phyloP scores from a whole-genome alignment of 2,113 vertebrate species.

The Mionectes macconnelli region DNA sequence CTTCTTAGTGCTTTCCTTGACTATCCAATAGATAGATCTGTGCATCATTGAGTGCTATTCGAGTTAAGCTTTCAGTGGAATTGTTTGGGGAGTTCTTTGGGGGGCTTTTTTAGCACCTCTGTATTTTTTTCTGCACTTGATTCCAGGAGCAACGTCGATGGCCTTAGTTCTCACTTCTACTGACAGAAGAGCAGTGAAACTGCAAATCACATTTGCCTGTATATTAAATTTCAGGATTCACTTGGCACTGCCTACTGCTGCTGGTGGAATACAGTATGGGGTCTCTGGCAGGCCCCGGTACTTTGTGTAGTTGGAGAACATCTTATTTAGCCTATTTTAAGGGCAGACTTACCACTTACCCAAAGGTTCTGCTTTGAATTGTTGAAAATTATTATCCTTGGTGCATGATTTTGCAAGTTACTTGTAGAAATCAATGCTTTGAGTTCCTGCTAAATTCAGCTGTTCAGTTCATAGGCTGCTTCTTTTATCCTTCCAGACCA shows the following conservation, averaged over 20 bases:
- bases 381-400: conserved; percentile 29
- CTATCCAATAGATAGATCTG: background rate
- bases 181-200: background rate
- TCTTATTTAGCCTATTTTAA: background rate
- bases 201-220: background rate
- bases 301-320: background rate
- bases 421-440: conserved; percentile 21
- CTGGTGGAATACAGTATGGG: background rate
- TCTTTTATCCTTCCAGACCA: conserved; percentile 24
- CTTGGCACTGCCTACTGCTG: background rate
- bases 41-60: background rate
- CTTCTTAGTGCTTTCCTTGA: conserved; percentile 1
- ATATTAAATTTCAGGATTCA: background rate
- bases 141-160: conserved; percentile 30
- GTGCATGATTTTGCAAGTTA: conserved; percentile 34
- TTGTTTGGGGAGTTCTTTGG: background rate
- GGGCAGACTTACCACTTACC: background rate
- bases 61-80: background rate
- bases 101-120: conserved; percentile 12
- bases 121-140: conserved; percentile 8
- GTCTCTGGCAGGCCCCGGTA: background rate
- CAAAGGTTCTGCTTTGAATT: background rate
- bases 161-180: conserved; percentile 21
- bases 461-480: background rate
- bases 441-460: conserved; percentile 40